Base-by-base conservation (phyloP, 30 jellyfish, hydroid and myxozoan genomes). In the Mastigias papua region DNA sequence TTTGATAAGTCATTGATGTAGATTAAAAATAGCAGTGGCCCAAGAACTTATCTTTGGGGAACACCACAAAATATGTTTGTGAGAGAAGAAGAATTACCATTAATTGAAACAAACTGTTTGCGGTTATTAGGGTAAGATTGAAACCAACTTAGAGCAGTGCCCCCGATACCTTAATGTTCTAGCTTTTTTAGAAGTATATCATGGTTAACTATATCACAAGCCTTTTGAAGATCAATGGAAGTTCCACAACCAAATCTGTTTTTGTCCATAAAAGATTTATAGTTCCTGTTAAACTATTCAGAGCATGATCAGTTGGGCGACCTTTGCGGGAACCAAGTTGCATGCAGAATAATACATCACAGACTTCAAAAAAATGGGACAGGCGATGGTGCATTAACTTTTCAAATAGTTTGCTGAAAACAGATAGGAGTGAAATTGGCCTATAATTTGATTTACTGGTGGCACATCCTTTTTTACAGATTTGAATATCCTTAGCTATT, bases 271-370 rank as follows among this genome's bases (percentile, higher is more conserved):
- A 80, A 78, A 78, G 89, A 78, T 72, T 78, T 78, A 78, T 78
- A 78, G 34, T 50, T 72, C 58, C 80, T 2, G 80, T 78, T 48
- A 20, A 78, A 29, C 89, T 78, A 64, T 61, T 63, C 9, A 80
- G 82, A n/a, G 90, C 90, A 80, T 61, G 82, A 54, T 80, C 90
- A 80, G 90, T 80, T 54, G 89, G 58, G 70, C 21, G 70, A 11
- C 70, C 25, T n/a, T 7, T 58, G 29, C 80, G 89, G 51, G 58
- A 78, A 21, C 89, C 89, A 78, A 78, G 29, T 64, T 78, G 77
- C 80, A 78, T 50, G 69, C 51, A 33, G 80, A 58, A 58, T 54
- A 78, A 78, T 78, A 78, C 32, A 20, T 78, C 89, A 78, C 26
- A 78, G 46, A 64, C 31, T 17, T 78, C 89, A n/a, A 78, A 72